A percentile compares a stretch with the other conserved stretches of the same genome.
Conservation (phyloP, 2,797 vertebrate genomes). For the Astyanax mexicanus region DNA sequence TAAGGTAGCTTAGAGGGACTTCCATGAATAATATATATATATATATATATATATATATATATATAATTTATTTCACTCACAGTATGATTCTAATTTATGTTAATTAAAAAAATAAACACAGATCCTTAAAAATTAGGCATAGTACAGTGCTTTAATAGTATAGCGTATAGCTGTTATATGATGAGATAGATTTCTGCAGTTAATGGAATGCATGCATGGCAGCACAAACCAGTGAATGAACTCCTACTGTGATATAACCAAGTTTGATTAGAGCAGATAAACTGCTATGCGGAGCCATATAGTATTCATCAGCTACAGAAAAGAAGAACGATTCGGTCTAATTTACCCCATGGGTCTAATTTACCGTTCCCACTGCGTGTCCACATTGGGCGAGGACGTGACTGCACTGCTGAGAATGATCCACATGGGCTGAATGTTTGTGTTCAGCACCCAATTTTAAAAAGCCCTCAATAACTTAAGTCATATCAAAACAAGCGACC, state of each 20-base stretch:
- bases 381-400: constrained; percentile 33
- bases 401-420: constrained; percentile 40
- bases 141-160: too few relatives aligned
- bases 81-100: too few relatives aligned
- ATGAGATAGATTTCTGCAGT: not conserved
- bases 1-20: too few relatives aligned
- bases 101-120: too few relatives aligned
- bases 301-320: constrained; percentile 35
- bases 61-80: too few relatives aligned
- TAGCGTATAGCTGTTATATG: constrained; percentile 23
- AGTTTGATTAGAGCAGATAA: constrained; percentile 40
- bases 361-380: constrained; percentile 45
- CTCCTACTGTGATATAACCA: constrained; percentile 15
- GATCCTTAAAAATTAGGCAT: too few relatives aligned
- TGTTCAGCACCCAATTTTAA: constrained; percentile 27
- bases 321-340: constrained; percentile 1
- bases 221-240: constrained; percentile 36
- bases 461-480: not conserved
- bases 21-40: too few relatives aligned
- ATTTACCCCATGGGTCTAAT: constrained; percentile 45
- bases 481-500: not conserved
- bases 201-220: constrained; percentile 30
- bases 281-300: constrained; percentile 44
- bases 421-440: constrained; percentile 31
- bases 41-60: too few relatives aligned